Evolutionary conservation across 2,113 vertebrate species (phyloP), one percentile per base, ranked within the genome.

Genomic region (Hippocampus barbouri): DNA sequence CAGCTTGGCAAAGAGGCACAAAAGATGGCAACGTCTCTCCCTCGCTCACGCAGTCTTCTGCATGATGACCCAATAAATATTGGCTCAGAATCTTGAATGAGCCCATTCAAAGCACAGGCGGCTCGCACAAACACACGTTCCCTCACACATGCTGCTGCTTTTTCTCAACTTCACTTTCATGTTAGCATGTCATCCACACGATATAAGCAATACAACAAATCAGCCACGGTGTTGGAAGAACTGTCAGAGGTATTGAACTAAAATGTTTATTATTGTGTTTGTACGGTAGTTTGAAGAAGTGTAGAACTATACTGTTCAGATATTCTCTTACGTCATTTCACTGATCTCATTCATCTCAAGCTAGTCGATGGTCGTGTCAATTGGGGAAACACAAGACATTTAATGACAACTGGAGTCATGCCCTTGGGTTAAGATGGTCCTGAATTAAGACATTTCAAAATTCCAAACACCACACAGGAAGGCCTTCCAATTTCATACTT

Each of bases 1-100:
- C 83, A 84, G 79, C 82, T 79, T 89, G 78, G 80, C 74, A 79
- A 72, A 81, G 70, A 66, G 59, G 57, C 68, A 5, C 71, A 72
- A 72, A 83, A 80, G 69, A 81, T 76, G 77, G 69, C 85, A 74
- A 68, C 1, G 72, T 78, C 61, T 69, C 64, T 82, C 75, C 63
- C 63, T 27, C 41, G 16, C 66, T 72, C 67, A 21, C 77, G 72
- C 60, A 61, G 57, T 80, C 62, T 59, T 83, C 73, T 80, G 78
- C 80, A 82, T 71, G 56, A 72, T 88, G 89, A 87, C 85, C 86
- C 81, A 87, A 73, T 83, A 88, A 80, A 82, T 70, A 71, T 73
- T 25, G 60, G 69, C 76, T 73, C 65, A 57, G 66, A 85, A 86
- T 85, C 53, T 74, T 90, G 76, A 89, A 90, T 85, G 86, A 83